phyloP scores from a whole-genome alignment of 2,113 vertebrate genomes.

The Phoenicopterus ruber region DNA sequence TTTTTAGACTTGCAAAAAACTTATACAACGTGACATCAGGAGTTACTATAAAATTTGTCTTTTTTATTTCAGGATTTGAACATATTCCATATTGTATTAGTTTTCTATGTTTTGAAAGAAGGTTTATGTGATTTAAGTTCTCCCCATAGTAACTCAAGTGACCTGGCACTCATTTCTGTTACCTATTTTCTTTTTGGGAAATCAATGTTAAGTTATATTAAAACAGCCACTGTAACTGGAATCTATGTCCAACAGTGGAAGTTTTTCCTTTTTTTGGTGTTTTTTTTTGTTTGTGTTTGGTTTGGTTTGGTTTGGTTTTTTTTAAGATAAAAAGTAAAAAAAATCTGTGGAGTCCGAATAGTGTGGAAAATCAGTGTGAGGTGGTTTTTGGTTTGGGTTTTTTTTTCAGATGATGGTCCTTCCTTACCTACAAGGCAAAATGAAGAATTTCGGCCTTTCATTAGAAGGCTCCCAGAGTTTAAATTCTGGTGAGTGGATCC shows the following conservation, averaged over 20 bases:
- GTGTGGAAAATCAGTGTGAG: background rate
- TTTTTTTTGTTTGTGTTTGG: no score
- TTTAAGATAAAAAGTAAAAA: background rate
- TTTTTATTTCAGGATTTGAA: background rate
- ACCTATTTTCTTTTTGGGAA: background rate
- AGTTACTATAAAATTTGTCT: background rate
- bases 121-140: background rate
- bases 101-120: background rate
- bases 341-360: background rate
- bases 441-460: constrained; percentile 98
- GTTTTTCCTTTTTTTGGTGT: no score
- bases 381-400: background rate
- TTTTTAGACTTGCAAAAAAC: background rate
- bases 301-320: background rate
- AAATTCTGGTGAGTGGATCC: constrained; percentile 91
- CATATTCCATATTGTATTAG: background rate
- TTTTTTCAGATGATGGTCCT: constrained; percentile 88
- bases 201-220: background rate
- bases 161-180: background rate
- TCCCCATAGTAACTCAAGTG: background rate
- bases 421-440: constrained; percentile 97
- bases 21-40: background rate
- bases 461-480: constrained; percentile 96
- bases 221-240: background rate
- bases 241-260: background rate